These are phyloP conservation scores for Carapus acus DNA, from an alignment of 2,797 vertebrate species.

Conservation along the genomic window DNA sequence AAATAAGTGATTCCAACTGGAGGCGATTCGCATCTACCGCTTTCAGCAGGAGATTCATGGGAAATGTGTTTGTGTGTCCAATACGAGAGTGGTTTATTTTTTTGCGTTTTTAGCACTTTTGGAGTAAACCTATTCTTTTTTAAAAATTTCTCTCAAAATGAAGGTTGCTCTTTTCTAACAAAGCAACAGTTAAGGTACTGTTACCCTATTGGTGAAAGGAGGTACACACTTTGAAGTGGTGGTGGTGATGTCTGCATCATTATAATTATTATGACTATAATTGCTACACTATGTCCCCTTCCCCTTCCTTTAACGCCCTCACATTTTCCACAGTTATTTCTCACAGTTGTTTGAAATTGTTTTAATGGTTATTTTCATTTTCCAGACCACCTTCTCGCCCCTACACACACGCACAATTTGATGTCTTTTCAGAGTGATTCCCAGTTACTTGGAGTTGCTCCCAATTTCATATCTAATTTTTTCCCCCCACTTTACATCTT, in stretches of 20 bases:
- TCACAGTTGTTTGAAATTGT: background rate
- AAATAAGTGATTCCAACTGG: conserved; percentile 24
- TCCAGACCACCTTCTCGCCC: background rate
- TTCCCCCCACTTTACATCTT: too few relatives aligned
- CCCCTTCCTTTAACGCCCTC: background rate
- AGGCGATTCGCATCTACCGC: background rate
- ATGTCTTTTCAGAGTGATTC: background rate
- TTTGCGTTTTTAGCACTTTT: background rate
- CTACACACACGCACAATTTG: background rate
- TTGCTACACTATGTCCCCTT: background rate
- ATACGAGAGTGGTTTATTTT: background rate
- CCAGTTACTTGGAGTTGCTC: too few relatives aligned
- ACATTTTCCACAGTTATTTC: background rate
- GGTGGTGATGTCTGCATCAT: background rate
- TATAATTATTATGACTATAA: background rate
- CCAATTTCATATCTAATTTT: too few relatives aligned
- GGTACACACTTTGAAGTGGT: background rate
- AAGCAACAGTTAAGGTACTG: background rate
- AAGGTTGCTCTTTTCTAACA: background rate
- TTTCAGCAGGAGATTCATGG: background rate
- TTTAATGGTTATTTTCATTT: background rate
- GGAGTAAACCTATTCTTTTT: background rate
- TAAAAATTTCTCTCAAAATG: background rate
- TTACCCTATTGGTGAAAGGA: background rate
- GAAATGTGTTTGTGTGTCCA: too few relatives aligned